Evolutionary conservation across 2,888 invertebrate species (phyloP), one percentile per base, ranked within the genome.

Genomic region (Drosophila koepferae): DNA sequence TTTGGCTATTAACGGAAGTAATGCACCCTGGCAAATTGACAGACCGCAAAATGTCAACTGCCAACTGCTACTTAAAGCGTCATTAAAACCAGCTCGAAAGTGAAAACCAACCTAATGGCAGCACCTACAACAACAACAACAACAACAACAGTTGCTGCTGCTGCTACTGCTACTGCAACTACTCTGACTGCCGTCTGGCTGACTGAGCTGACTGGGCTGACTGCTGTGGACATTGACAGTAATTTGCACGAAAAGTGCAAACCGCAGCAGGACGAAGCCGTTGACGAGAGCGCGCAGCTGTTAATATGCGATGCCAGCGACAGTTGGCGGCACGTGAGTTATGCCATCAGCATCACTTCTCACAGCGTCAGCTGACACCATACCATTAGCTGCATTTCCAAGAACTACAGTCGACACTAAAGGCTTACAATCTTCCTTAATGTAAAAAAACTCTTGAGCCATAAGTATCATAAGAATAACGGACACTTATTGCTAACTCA

Each of bases 171-270:
- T 18, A 10, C 53, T 38, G 56, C 41, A 16, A 12, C 62, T 62
- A 31, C 40, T 67, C 3, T 31, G 2, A 34, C 36, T 51, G 36
- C 3, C 6, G 31, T 5, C n/a, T 49, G 28, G n/a, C 12, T 44
- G 44, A 8, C 61, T 63, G 55, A 23, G 23, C 23, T 23, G 23
- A 4, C 23, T 23, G 23, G 23, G 48, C 41, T 41, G 54, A 63
- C 64, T 59, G 77, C 70, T 63, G 63, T 60, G 83, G 87, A 81
- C 88, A 68, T 70, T 81, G 78, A 79, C 77, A 80, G 74, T 75
- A 77, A 81, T 74, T 78, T 79, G 82, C 59, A 63, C 64, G 75
- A 71, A 89, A 76, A 76, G 74, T 81, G 79, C 79, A 71, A 88
- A 76, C 87, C 70, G 65, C 89, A 85, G 74, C 76, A 74, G 76